Evolutionary conservation across 2,888 invertebrate species (phyloP).

Genomic region (Meteorus colon): DNA sequence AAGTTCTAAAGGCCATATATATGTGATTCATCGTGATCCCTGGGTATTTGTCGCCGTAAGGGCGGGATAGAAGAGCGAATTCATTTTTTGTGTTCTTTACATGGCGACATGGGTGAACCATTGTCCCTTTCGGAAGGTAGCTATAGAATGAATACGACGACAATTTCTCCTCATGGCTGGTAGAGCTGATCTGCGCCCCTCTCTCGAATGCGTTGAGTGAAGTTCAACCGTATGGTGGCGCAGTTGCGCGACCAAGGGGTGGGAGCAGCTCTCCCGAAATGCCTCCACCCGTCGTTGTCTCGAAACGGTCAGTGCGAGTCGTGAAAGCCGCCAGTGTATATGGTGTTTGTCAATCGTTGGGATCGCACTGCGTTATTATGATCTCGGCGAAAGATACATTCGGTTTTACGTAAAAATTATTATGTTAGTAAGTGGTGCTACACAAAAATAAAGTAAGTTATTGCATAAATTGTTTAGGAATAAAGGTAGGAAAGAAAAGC

Average conservation of each 20-base stretch:
- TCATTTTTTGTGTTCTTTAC: slow-evolving; percentile 40
- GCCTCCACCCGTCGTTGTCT: slow-evolving; percentile 53
- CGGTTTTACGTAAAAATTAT: slow-evolving; percentile 16
- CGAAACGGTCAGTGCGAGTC: slow-evolving; percentile 54
- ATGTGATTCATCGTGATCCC: slow-evolving; percentile 34
- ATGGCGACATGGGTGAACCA: slow-evolving; percentile 39
- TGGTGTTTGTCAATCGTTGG: slow-evolving; percentile 12
- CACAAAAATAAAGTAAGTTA: neutral
- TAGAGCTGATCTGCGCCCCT: slow-evolving; percentile 29
- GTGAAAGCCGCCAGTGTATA: slow-evolving; percentile 45
- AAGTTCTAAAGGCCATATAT: no score
- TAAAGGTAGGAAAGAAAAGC: neutral
- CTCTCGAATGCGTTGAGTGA: neutral
- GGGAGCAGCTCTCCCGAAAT: slow-evolving; percentile 46
- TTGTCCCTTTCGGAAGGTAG: slow-evolving; percentile 48
- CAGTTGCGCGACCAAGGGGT: slow-evolving; percentile 46
- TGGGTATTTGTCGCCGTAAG: slow-evolving; percentile 49
- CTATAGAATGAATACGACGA: slow-evolving; percentile 51
- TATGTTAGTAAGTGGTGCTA: slow-evolving; percentile 10
- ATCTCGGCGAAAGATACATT: slow-evolving; percentile 2
- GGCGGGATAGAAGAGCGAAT: slow-evolving; percentile 38
- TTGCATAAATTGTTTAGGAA: neutral
- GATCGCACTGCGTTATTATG: slow-evolving; percentile 36
- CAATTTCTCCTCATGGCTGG: slow-evolving; percentile 48
- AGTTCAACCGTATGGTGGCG: slow-evolving; percentile 53